Conservation (phyloP, 2,888 invertebrate species). For the Agonum fuliginosum region DNA sequence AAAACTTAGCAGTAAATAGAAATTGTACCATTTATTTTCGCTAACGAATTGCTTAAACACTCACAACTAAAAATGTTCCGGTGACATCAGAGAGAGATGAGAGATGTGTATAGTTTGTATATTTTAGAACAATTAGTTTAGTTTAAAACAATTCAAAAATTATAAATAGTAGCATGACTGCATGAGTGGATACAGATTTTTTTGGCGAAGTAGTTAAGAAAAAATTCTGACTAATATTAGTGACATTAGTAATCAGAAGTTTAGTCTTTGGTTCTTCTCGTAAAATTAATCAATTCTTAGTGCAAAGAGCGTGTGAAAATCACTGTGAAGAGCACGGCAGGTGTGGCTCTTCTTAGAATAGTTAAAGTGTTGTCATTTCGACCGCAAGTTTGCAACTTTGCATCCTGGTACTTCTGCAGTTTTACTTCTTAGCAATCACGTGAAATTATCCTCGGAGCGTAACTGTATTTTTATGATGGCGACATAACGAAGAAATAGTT, state of each 20-base stretch:
- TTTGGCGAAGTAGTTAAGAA: too few relatives aligned
- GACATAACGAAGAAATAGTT: slow-evolving; percentile 19
- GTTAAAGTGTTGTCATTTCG: slow-evolving; percentile 4
- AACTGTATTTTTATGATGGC: slow-evolving; percentile 24
- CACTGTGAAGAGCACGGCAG: neutral
- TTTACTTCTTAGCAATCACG: slow-evolving; percentile 19
- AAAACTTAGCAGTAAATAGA: slow-evolving; percentile 11
- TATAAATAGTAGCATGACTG: too few relatives aligned
- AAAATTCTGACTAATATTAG: too few relatives aligned
- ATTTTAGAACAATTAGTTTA: too few relatives aligned
- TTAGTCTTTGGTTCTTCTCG: neutral
- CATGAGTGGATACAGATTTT: too few relatives aligned
- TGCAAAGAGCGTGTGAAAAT: slow-evolving; percentile 33
- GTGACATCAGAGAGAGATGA: neutral
- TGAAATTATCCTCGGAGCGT: slow-evolving; percentile 1
- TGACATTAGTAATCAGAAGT: neutral
- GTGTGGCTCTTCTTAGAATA: slow-evolving; percentile 23
- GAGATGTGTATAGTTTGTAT: neutral
- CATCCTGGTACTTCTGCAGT: slow-evolving; percentile 32
- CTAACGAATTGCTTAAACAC: neutral
- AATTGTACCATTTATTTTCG: slow-evolving; percentile 11
- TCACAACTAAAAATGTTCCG: slow-evolving; percentile 2
- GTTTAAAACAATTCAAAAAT: too few relatives aligned
- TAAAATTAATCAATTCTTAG: neutral
- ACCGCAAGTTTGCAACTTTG: slow-evolving; percentile 8